Evolutionary conservation across 2,888 invertebrate species (phyloP).

Genomic region (Cabera pusaria): DNA sequence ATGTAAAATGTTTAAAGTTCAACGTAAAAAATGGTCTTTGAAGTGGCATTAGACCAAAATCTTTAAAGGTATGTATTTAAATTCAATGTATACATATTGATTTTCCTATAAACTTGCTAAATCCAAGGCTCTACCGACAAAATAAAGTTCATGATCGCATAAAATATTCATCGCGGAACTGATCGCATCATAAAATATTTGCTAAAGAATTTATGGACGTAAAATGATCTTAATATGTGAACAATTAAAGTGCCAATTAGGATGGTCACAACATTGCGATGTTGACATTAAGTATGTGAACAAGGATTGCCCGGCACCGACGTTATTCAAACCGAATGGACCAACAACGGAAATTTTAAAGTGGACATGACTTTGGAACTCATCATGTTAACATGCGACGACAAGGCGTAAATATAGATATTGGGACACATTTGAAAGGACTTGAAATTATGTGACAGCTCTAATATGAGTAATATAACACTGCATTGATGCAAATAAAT

Average conservation of each 20-base stretch:
- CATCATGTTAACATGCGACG: slow-evolving; percentile 12
- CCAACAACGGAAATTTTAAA: slow-evolving; percentile 30
- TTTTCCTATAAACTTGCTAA: too few species aligned
- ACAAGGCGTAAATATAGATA: slow-evolving; percentile 1
- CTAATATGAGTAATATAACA: too few species aligned
- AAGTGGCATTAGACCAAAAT: too few species aligned
- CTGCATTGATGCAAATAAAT: too few species aligned
- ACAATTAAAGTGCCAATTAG: slow-evolving; percentile 9
- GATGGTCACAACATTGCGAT: not conserved
- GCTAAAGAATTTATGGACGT: not conserved
- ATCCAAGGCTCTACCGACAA: too few species aligned
- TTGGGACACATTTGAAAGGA: too few species aligned
- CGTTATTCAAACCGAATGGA: slow-evolving; percentile 20
- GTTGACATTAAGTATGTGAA: slow-evolving; percentile 8
- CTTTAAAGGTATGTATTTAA: too few species aligned
- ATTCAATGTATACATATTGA: too few species aligned
- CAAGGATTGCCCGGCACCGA: slow-evolving; percentile 4
- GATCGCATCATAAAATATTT: slow-evolving; percentile 2
- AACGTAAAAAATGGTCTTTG: too few species aligned
- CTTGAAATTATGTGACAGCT: too few species aligned
- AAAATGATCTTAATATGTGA: slow-evolving; percentile 1
- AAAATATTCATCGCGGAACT: slow-evolving; percentile 1
- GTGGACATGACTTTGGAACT: slow-evolving; percentile 19
- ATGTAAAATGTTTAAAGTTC: too few species aligned
- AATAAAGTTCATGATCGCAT: slow-evolving; percentile 1